Evolutionary conservation across 2,888 invertebrate genomes (phyloP).

Genomic region (Trisateles emortualis): DNA sequence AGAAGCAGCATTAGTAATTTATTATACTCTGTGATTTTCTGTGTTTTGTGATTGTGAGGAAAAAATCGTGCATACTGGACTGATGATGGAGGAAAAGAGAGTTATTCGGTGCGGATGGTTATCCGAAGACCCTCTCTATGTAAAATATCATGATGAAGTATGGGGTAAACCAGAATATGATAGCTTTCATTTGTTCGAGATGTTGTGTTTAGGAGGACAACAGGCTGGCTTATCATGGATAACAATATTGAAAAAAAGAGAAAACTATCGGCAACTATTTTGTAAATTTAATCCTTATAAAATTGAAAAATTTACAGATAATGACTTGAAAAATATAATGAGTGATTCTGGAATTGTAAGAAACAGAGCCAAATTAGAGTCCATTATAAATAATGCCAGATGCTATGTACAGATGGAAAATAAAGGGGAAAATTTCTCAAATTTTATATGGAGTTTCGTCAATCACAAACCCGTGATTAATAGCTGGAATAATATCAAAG

Average conservation of each 20-base stretch:
- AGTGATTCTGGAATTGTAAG: slow-evolving; percentile 62
- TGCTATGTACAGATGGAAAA: slow-evolving; percentile 68
- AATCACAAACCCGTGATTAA: slow-evolving; percentile 65
- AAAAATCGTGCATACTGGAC: too few species aligned
- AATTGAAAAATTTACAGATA: slow-evolving; percentile 55
- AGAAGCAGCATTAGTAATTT: too few species aligned
- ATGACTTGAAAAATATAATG: slow-evolving; percentile 55
- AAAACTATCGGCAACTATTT: slow-evolving; percentile 65
- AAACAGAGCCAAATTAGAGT: slow-evolving; percentile 72
- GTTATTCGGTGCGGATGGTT: slow-evolving; percentile 69
- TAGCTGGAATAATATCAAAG: slow-evolving; percentile 58
- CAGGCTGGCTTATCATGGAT: slow-evolving; percentile 81
- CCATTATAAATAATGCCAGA: slow-evolving; percentile 74
- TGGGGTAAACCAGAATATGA: slow-evolving; percentile 74
- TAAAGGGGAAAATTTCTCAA: slow-evolving; percentile 65
- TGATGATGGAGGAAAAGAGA: slow-evolving; percentile 25
- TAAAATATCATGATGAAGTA: slow-evolving; percentile 76
- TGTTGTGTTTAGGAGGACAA: slow-evolving; percentile 80
- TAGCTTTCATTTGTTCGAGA: slow-evolving; percentile 69
- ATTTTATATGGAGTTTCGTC: slow-evolving; percentile 76
- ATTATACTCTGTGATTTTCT: too few species aligned
- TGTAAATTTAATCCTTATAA: slow-evolving; percentile 66
- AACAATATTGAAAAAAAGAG: slow-evolving; percentile 75
- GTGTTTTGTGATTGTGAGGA: too few species aligned
- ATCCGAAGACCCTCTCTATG: slow-evolving; percentile 68